Evolutionary conservation across 2,113 vertebrate genomes (phyloP).

Genomic region (Elachura formosa): DNA sequence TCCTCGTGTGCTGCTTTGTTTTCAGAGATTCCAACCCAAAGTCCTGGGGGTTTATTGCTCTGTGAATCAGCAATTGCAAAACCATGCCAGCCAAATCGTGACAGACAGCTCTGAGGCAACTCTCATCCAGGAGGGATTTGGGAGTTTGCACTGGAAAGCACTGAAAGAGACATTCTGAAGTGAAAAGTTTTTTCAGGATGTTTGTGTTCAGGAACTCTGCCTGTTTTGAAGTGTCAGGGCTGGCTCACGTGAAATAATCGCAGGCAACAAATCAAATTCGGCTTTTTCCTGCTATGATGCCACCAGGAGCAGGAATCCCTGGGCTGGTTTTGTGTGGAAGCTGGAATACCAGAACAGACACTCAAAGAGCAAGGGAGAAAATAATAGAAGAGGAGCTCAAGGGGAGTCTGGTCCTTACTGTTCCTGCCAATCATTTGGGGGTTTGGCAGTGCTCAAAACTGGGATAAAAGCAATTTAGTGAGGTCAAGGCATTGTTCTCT

Average conservation of each 20-base stretch:
- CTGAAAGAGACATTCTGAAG: neutral
- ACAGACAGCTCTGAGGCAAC: neutral
- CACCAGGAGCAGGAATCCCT: neutral
- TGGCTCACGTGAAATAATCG: neutral
- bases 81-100: neutral
- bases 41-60: neutral
- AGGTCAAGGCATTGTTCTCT: neutral
- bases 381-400: neutral
- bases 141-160: neutral
- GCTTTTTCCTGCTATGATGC: neutral
- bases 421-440: neutral
- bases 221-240: neutral
- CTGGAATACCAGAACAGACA: neutral
- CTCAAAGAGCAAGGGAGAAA: fast-evolving
- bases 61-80: neutral
- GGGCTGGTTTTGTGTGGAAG: neutral
- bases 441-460: neutral
- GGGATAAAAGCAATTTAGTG: neutral
- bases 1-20: neutral
- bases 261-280: neutral
- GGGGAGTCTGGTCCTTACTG: neutral
- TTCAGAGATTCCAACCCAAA: neutral
- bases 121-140: neutral
- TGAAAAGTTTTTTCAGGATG: neutral
- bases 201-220: neutral